Evolutionary conservation across 2,888 invertebrate genomes (phyloP).

Genomic region (Ptychoptera albimana): DNA sequence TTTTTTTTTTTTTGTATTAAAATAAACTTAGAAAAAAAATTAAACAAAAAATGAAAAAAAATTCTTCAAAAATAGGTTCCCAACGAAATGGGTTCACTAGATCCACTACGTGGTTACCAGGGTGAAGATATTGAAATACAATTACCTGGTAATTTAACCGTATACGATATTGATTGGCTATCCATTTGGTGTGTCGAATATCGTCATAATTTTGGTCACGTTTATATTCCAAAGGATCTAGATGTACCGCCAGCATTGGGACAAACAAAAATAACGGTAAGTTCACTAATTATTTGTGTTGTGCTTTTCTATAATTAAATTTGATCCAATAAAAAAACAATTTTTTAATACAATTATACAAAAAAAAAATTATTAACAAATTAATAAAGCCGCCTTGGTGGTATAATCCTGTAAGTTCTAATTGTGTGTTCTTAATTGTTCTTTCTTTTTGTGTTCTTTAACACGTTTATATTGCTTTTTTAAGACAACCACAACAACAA

Average conservation of each 20-base stretch:
- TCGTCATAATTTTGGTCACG: conserved; percentile 81
- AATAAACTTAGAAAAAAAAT: neutral
- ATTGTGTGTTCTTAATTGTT: neutral
- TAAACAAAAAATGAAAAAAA: conserved; percentile 1
- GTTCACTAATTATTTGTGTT: conserved; percentile 18
- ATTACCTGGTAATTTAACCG: conserved; percentile 66
- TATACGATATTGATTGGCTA: conserved; percentile 84
- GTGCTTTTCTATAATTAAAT: conserved; percentile 1
- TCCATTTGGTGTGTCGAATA: conserved; percentile 85
- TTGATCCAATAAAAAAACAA: neutral
- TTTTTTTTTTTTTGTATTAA: neutral
- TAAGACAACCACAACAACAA: conserved; percentile 70
- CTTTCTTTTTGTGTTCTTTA: neutral
- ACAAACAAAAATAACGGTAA: conserved; percentile 80
- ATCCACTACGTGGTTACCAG: conserved; percentile 69
- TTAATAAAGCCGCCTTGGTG: conserved; percentile 69
- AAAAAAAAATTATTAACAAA: conserved; percentile 7
- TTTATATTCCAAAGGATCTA: conserved; percentile 68
- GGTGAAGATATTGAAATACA: conserved; percentile 87
- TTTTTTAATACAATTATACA: conserved; percentile 8
- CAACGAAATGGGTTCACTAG: conserved; percentile 71
- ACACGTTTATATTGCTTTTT: conserved; percentile 19
- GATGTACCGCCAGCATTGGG: conserved; percentile 83
- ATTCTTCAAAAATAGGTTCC: conserved; percentile 64
- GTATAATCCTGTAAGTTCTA: conserved; percentile 78